Evolutionary conservation across 2,888 invertebrate species (phyloP).

Genomic region (Bedellia somnulentella): DNA sequence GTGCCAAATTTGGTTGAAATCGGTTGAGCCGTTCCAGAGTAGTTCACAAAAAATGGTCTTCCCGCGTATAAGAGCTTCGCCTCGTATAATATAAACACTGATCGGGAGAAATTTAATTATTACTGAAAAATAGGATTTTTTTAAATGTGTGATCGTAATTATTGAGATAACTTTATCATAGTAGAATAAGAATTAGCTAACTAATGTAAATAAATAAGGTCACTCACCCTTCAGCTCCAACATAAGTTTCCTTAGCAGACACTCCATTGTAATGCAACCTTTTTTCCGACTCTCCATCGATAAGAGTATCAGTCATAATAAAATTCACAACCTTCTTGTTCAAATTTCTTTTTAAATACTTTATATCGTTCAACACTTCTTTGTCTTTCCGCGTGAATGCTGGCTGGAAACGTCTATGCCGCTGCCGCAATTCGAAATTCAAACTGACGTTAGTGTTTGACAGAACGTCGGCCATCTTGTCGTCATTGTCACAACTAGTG

Average conservation of each 20-base stretch:
- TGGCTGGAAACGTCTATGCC: conserved; percentile 15
- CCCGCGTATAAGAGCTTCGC: too few species aligned
- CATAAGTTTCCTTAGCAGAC: conserved; percentile 68
- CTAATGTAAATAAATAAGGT: too few species aligned
- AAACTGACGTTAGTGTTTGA: conserved; percentile 13
- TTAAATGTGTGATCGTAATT: too few species aligned
- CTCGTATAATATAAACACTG: too few species aligned
- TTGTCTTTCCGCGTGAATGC: conserved; percentile 19
- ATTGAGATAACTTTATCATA: too few species aligned
- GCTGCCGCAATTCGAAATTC: conserved; percentile 10
- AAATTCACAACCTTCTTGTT: conserved; percentile 59
- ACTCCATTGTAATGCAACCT: conserved; percentile 65
- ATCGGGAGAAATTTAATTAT: too few species aligned
- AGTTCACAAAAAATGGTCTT: too few species aligned
- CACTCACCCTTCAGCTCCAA: conserved; percentile 57
- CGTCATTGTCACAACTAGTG: conserved; percentile 36
- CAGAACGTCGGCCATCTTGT: conserved; percentile 12
- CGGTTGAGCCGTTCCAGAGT: too few species aligned
- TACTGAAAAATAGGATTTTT: too few species aligned
- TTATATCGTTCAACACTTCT: conserved; percentile 32
- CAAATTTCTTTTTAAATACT: conserved; percentile 37
- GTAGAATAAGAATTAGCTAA: too few species aligned
- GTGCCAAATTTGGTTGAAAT: too few species aligned
- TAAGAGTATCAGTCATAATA: conserved; percentile 64
- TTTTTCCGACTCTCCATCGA: conserved; percentile 72